Evolutionary conservation across 2,113 vertebrate species (phyloP), one percentile per base, ranked within the genome.

Genomic region (Gambusia holbrooki): DNA sequence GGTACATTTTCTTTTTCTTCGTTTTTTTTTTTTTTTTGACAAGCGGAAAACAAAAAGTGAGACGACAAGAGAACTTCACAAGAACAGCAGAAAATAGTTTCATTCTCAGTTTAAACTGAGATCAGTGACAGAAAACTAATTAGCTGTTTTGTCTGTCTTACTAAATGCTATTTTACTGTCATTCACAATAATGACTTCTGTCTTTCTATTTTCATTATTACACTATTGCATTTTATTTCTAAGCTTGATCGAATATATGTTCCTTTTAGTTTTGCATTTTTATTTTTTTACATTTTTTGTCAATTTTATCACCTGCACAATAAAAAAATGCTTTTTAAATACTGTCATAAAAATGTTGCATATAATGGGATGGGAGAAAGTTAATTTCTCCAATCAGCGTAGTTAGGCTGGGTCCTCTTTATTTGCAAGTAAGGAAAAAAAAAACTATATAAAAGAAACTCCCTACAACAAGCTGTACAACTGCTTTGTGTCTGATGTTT

Each of bases 401-500:
- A 37, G 0, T 2, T 37, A 37, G 35, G 35, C 2, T 11, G 10
- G 35, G 35, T 37, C 35, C 4, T 42, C 40, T 42, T 42, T 14
- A 15, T 42, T 54, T 19, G 48, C 48, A 54, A 54, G 15, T 54
- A 54, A 54, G 7, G 0, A 25, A 25, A 54, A 15, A 54, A 17
- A 22, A 1, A 13, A 51, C 15, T 7, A 51, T 7, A 17, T 51
- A 0, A 17, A 17, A 51, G 6, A 25, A 51, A 25, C 33, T 10
- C 40, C 15, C 40, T 27, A 11, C 35, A 37, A 3, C 35, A 37
- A 37, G 35, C 35, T 37, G 35, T 37, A 37, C 10, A 37, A 37
- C 42, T 82, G 30, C 25, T 12, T 66, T 58, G 60, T 73, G 27
- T 5, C 13, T 62, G 75, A 85, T 82, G 19, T 14, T 75, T 77